Conservation (phyloP, 2,797 vertebrate genomes). For the Sarcoramphus papa region DNA sequence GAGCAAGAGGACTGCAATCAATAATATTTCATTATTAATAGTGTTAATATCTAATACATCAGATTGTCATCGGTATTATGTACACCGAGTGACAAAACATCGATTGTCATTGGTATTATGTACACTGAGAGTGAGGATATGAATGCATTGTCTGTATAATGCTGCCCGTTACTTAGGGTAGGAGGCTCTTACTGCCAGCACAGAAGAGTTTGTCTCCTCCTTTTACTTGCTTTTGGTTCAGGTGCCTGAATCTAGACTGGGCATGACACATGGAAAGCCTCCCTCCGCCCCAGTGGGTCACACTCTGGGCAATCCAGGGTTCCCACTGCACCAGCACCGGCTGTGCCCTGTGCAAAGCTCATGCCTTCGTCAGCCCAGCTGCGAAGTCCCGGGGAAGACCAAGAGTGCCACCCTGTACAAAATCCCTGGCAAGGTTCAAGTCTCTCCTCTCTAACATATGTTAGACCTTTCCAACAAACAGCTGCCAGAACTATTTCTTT, state of each 20-base stretch:
- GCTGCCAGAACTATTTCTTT: background rate
- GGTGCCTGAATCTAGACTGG: background rate
- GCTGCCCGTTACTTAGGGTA: background rate
- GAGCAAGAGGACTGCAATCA: background rate
- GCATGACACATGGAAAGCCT: background rate
- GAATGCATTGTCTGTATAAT: background rate
- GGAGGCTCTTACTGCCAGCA: background rate
- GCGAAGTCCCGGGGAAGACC: background rate
- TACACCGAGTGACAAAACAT: background rate
- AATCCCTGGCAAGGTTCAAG: background rate
- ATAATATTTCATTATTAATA: background rate
- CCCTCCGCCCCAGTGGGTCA: too few species aligned
- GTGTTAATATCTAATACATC: background rate
- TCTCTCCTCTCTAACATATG: background rate
- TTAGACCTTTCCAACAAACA: background rate
- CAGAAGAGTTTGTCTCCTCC: background rate
- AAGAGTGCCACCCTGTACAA: background rate
- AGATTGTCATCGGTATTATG: fast-evolving
- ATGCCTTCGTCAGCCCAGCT: fast-evolving
- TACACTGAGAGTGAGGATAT: background rate
- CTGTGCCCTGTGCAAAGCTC: background rate
- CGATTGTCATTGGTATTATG: fast-evolving
- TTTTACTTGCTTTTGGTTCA: background rate
- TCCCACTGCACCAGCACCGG: background rate
- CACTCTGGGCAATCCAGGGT: fast-evolving